Base-by-base conservation (phyloP, 1,140 invertebrate genomes). In the Hyposmocoma kahamanoa region DNA sequence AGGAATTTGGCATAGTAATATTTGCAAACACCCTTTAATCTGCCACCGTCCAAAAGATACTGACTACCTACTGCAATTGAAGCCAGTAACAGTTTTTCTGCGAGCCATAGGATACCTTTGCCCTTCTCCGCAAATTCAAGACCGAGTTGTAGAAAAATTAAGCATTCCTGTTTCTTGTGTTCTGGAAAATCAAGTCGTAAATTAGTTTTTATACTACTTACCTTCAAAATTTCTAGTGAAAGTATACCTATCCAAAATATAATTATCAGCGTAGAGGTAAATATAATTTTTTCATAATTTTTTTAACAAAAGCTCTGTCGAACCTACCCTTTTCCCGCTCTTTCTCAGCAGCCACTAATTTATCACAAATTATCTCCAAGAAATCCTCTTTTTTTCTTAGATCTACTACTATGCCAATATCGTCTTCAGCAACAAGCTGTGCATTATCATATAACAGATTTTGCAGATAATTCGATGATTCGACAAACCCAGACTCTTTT, bases 61-160 rank as follows among this genome's bases (percentile, higher is more conserved):
- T 77, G 62, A 24, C 76, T 76, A 0, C 76, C 69, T 1, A 85
- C 73, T 8, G 71, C 68, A 2, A 90, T 69, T 0, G 84, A 53
- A 4, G 76, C 79, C 17, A 85, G 56, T 21, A 88, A 88, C 10
- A 91, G 73, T 26, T 86, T 87, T 42, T 91, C 87, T 1, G 88
- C 87, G 1, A 91, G 53, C 90, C 90, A 91, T 56, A 88, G 78
- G 67, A 89, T 90, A 21, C 88, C 87, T 53, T 82, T 83, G 19
- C 73, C 72, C 32, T 73, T 71, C 24, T 85, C 83, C 42, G 86
- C 72, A 50, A 88, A 90, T 42, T 67, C 61, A 18, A 88, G 21
- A 1, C 87, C 88, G 0, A 87, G 54, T 1, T 72, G 51, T 2
- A 90, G 47, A 4, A 90, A 62, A 11, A 72, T 59, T 9, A 78